Conservation (phyloP, 2,888 invertebrate genomes). For the Punctoribates punctum region DNA sequence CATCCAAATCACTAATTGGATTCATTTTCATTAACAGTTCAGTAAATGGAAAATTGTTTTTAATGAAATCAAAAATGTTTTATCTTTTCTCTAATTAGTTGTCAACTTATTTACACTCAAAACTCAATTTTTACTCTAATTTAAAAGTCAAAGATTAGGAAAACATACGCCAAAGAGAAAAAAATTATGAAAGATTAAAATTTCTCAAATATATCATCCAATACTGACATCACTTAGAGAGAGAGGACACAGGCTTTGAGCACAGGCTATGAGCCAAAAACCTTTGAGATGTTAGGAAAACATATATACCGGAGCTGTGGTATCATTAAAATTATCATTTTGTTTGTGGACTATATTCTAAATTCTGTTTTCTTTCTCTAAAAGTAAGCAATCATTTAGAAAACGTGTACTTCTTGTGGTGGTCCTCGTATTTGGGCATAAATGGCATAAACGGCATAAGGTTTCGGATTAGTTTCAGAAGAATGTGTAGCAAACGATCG, state of each 20-base stretch:
- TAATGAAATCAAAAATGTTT: no score
- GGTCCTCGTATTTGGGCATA: neutral
- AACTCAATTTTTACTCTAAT: neutral
- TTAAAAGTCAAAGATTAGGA: neutral
- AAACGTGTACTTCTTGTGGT: slow-evolving; percentile 22
- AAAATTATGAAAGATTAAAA: slow-evolving; percentile 4
- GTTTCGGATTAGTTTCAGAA: neutral
- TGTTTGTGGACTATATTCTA: slow-evolving; percentile 5
- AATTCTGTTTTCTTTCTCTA: neutral
- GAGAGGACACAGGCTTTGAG: neutral
- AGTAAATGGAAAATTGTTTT: no score
- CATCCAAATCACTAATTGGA: neutral
- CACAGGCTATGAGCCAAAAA: neutral
- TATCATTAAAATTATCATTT: slow-evolving; percentile 24
- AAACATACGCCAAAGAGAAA: neutral
- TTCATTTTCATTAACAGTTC: neutral
- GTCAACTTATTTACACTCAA: neutral
- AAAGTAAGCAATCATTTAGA: slow-evolving; percentile 20
- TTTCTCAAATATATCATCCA: slow-evolving; percentile 15
- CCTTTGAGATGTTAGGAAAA: neutral
- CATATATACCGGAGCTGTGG: neutral
- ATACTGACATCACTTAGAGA: slow-evolving; percentile 7
- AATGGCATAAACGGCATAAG: no score
- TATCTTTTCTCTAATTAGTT: no score
- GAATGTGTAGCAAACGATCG: neutral